These are phyloP conservation scores for Brachyrhaphis roseni DNA, from an alignment of 2,797 vertebrate genomes.

Conservation along the genomic window DNA sequence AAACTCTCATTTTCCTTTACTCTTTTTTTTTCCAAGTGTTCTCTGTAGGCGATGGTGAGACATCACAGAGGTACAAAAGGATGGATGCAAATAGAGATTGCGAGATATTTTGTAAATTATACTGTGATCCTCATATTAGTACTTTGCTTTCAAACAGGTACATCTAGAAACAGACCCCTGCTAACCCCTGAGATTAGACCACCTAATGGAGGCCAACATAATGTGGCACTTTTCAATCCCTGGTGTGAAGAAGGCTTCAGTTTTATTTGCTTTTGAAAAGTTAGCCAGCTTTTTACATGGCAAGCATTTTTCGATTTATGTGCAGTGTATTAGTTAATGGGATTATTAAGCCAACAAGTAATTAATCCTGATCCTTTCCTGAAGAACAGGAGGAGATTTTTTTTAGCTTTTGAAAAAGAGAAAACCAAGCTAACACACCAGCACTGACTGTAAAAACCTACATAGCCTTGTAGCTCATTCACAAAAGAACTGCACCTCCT, in stretches of 20 bases:
- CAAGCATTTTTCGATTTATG: background rate
- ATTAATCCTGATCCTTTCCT: too few relatives aligned
- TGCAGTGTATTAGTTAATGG: background rate
- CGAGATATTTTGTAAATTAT: conserved; percentile 9
- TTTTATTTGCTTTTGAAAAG: background rate
- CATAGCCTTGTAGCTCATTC: background rate
- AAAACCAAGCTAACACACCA: conserved; percentile 7
- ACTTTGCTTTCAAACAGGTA: conserved; percentile 23
- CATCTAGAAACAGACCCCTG: conserved; percentile 35
- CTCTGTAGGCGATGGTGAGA: background rate
- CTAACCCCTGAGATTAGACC: conserved; percentile 34
- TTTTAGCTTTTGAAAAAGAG: conserved; percentile 5
- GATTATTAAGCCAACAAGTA: background rate
- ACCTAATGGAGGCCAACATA: conserved; percentile 18
- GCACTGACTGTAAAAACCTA: conserved; percentile 14
- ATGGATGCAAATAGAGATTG: conserved; percentile 3
- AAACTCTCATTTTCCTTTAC: background rate
- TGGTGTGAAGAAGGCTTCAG: background rate
- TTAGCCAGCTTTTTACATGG: background rate
- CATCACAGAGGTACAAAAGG: background rate
- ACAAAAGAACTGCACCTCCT: conserved; percentile 3
- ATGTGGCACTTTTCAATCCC: conserved; percentile 4
- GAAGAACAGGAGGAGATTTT: background rate
- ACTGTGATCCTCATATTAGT: conserved; percentile 26
- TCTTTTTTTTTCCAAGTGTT: background rate